Conservation (phyloP, 2,888 invertebrate species). For the Gryllus longicercus region DNA sequence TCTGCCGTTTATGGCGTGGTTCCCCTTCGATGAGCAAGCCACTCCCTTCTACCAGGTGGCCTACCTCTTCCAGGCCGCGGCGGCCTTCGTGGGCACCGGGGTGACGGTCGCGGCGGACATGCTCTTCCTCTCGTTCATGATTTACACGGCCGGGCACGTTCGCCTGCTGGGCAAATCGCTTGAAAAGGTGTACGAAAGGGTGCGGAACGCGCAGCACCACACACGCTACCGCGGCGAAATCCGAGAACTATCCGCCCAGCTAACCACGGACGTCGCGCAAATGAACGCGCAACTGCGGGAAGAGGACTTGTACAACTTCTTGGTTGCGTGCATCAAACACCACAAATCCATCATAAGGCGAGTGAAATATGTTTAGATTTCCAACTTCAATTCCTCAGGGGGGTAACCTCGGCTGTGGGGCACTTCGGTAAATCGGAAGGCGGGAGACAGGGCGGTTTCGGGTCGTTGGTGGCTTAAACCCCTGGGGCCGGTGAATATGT, state of each 20-base stretch:
- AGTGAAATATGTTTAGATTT: background rate
- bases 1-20: background rate
- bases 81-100: background rate
- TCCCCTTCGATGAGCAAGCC: background rate
- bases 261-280: background rate
- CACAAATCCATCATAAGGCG: conserved; percentile 1
- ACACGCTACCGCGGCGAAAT: background rate
- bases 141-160: background rate
- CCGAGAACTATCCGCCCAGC: background rate
- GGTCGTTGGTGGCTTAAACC: too few species aligned
- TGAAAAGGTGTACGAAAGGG: background rate
- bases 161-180: background rate
- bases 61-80: background rate
- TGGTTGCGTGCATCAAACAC: background rate
- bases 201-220: background rate
- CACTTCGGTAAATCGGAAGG: too few species aligned
- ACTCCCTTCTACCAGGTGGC: background rate
- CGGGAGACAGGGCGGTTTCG: too few species aligned
- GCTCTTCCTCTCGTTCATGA: background rate
- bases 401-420: too few species aligned
- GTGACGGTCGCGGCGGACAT: background rate
- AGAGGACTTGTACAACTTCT: background rate
- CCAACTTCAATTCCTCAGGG: too few species aligned
- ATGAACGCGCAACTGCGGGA: background rate
- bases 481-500: too few species aligned